phyloP scores from a whole-genome alignment of 23 tunicate species.

The Trididemnum nubilum region DNA sequence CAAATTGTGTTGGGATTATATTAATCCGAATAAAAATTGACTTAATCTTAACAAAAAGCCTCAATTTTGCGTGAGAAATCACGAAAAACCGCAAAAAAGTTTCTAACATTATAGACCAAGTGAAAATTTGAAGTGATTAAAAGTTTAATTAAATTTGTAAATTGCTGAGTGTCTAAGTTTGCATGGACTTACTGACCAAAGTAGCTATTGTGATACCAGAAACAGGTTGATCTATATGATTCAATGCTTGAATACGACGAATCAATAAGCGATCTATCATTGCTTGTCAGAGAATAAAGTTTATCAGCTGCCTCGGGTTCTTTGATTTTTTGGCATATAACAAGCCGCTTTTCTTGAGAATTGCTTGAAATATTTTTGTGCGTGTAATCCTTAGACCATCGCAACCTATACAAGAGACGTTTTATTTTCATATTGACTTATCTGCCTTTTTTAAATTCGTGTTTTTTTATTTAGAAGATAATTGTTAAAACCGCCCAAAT shows the following conservation, averaged over 20 bases:
- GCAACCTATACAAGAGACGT: background rate
- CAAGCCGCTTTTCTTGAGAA: background rate
- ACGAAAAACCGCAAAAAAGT: background rate
- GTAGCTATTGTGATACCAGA: too few species aligned
- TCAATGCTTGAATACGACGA: background rate
- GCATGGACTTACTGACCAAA: too few species aligned
- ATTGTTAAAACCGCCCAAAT: too few species aligned
- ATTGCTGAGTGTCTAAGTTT: background rate
- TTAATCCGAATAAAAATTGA: background rate
- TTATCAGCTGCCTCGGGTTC: background rate
- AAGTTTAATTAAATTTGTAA: background rate
- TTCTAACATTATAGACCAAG: too few species aligned
- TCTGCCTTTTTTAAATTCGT: too few species aligned
- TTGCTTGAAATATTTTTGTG: background rate
- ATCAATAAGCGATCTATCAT: background rate
- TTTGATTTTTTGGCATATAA: background rate
- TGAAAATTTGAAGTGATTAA: background rate
- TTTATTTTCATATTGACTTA: too few species aligned
- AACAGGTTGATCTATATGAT: background rate
- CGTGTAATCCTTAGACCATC: background rate
- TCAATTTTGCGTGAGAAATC: background rate
- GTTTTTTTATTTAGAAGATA: too few species aligned
- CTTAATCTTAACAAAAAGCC: background rate
- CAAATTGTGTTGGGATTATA: background rate
- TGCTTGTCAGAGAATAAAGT: background rate